Conservation (phyloP, 2,888 invertebrate genomes). For the Eupithecia inturbata region DNA sequence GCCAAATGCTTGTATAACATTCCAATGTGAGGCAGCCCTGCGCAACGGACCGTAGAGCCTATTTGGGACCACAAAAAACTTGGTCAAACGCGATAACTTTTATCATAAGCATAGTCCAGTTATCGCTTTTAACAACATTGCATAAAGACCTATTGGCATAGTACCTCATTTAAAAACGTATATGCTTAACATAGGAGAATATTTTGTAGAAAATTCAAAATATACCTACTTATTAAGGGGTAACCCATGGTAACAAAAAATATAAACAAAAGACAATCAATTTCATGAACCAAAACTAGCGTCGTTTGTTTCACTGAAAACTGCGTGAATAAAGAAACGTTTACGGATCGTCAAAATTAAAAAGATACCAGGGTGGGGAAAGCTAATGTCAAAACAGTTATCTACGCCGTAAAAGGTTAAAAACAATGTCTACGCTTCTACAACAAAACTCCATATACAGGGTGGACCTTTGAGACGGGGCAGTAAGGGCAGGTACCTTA, state of each 20-base stretch:
- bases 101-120: constrained; percentile 58
- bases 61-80: constrained; percentile 65
- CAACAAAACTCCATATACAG: no score
- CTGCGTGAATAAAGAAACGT: neutral
- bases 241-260: constrained; percentile 8
- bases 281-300: neutral
- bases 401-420: no score
- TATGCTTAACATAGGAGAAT: neutral
- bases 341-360: neutral
- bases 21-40: constrained; percentile 41
- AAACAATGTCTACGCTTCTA: no score
- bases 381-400: neutral
- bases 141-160: constrained; percentile 3
- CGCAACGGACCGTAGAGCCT: constrained; percentile 42
- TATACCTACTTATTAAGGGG: neutral
- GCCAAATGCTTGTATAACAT: constrained; percentile 17
- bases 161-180: neutral
- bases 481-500: no score
- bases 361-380: neutral
- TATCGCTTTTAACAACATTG: constrained; percentile 45
- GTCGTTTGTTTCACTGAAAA: neutral
- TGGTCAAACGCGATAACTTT: constrained; percentile 66
- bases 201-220: neutral
- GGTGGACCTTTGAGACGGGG: no score
- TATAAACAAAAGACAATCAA: constrained; percentile 1